Evolutionary conservation across 2,888 invertebrate genomes (phyloP), one percentile per base, ranked within the genome.

Genomic region (Melipona bicolor): DNA sequence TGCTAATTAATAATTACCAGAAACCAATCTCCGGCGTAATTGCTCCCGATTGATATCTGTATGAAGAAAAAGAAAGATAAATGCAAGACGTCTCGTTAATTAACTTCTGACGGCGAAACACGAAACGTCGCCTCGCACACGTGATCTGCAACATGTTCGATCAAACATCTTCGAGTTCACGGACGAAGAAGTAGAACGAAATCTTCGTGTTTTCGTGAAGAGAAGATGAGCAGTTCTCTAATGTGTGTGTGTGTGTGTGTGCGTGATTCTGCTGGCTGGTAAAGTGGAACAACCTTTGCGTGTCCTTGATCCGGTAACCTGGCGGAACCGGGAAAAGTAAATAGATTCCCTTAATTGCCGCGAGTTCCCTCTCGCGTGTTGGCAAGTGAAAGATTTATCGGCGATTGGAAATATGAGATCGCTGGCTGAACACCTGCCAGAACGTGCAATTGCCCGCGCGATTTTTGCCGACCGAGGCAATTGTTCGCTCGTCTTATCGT

Each of bases 231-330:
- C 65, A 76, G 62, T 62, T 62, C 56, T 19, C 27, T 61, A 9
- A 1, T 11, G 43, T 43, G 43, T 11, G 11, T 43, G 68, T 27
- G 27, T 27, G 27, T 19, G 32, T 32, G 27, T 73, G 52, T 74
- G 43, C 36, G 64, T 52, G 64, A 17, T 56, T 76, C 68, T 76
- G 49, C 43, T 62, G 43, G n/a, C 64, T 43, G 43, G 49, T 77
- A 86, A 89, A 89, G 86, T 89, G 86, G 88, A 87, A 88, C 88
- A 87, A 82, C 82, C 88, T 89, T 90, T 87, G 76, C 77, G 73
- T 85, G 89, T 81, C 89, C 89, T 89, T 89, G 88, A 89, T 89
- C 84, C 74, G 65, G 76, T 70, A 75, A 79, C 64, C 78, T 59
- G 70, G 61, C 74, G 78, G 71, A 87, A 88, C 74, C 84, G 81